Percentiles rank a stretch among this genome's conserved stretches.
These are phyloP conservation scores for Dynastes grantii DNA, from an alignment of 2,888 invertebrate species.

Conservation along the genomic window DNA sequence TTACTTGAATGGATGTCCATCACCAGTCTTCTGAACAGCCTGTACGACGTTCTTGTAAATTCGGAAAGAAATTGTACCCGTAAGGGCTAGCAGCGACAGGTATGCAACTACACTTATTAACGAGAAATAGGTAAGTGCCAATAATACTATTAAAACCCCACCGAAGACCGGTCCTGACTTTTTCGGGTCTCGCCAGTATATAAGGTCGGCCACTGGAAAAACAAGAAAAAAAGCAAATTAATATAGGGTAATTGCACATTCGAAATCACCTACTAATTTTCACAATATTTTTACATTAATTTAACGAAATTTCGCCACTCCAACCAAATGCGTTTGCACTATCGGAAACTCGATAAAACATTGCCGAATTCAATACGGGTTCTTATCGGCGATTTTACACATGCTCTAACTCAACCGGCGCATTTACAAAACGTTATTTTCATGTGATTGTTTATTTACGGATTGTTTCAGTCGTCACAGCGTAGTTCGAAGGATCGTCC, in stretches of 20 bases:
- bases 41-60: slow-evolving; percentile 96
- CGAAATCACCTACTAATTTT: neutral
- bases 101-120: slow-evolving; percentile 97
- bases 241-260: neutral
- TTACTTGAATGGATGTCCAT: slow-evolving; percentile 98
- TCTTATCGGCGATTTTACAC: neutral
- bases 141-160: slow-evolving; percentile 88
- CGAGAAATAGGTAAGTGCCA: slow-evolving; percentile 96
- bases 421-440: slow-evolving; percentile 7
- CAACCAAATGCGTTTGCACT: no score
- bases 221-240: slow-evolving; percentile 42
- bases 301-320: no score
- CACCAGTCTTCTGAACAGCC: slow-evolving; percentile 95
- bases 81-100: slow-evolving; percentile 87
- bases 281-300: no score
- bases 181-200: slow-evolving; percentile 98
- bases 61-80: slow-evolving; percentile 93
- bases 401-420: neutral
- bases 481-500: slow-evolving; percentile 1
- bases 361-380: no score
- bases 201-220: slow-evolving; percentile 91
- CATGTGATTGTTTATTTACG: slow-evolving; percentile 26
- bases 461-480: neutral
- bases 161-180: slow-evolving; percentile 96
- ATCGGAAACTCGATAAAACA: no score